Conservation (phyloP, 92 coral and sea anemone species). For the Porites cylindrica region DNA sequence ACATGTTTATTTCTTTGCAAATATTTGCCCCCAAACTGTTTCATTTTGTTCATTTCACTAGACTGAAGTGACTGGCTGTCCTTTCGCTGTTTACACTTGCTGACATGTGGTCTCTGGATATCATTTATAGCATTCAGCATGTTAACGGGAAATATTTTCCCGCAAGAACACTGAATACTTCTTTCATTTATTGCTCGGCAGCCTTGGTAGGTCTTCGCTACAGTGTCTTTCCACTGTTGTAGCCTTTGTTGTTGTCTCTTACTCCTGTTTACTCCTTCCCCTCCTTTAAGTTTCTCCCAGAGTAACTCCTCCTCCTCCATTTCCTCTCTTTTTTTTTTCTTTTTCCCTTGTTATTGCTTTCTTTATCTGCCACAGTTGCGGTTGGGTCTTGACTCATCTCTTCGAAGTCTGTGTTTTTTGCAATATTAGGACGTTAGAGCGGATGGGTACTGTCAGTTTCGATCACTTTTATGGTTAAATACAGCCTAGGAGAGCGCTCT, state of each 20-base stretch:
- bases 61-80: not conserved
- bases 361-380: not conserved
- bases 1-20: slow-evolving; percentile 5
- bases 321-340: slow-evolving; percentile 18
- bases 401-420: not conserved
- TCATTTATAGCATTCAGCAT: slow-evolving; percentile 1
- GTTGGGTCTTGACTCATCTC: not conserved
- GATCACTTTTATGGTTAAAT: slow-evolving; percentile 5
- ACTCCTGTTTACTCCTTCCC: slow-evolving; percentile 11
- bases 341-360: slow-evolving; percentile 8
- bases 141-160: slow-evolving; percentile 2
- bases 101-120: slow-evolving; percentile 5
- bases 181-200: slow-evolving; percentile 4
- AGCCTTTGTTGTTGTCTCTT: slow-evolving; percentile 13
- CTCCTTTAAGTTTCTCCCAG: slow-evolving; percentile 12
- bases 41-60: not conserved
- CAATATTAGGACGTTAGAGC: not conserved
- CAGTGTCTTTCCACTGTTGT: slow-evolving; percentile 7
- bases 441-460: not conserved
- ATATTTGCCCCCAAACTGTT: slow-evolving; percentile 11
- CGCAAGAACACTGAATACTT: slow-evolving; percentile 6
- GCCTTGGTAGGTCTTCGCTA: slow-evolving; percentile 1
- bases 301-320: slow-evolving; percentile 1
- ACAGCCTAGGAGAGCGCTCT: slow-evolving; percentile 5
- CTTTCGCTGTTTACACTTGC: not conserved